Evolutionary conservation across 2,888 invertebrate genomes (phyloP), one percentile per base, ranked within the genome.

Genomic region (Anodontia alba): DNA sequence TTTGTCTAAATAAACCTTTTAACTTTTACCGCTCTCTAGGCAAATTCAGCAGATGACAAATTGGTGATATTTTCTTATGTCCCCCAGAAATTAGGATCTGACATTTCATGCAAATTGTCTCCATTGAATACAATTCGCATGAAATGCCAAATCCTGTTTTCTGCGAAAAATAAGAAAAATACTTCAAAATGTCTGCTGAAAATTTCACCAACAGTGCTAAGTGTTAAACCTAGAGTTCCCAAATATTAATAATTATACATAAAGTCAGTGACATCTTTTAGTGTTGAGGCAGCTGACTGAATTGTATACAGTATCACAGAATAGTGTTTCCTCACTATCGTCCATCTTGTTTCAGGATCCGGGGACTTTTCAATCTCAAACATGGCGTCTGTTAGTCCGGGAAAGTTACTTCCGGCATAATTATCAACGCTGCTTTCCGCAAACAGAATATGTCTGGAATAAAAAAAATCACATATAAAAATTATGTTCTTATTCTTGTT

Each of bases 381-480:
- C 69, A 93, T 76, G 7, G 91, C 88, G 78, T 94, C 94, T 0
- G 88, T 86, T 23, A 94, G 79, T 1, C 93, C 93, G 1, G 94
- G 93, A 73, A 93, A 93, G 70, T 90, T 92, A 42, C 91, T 87
- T 10, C 93, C 92, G 15, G 91, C 86, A 81, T 94, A 94, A 8
- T 88, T 82, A 36, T 89, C 87, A 7, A 90, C 87, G 31, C 76
- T 77, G 72, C 92, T 93, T 42, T 93, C 92, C 0, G 95, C 94
- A 78, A 93, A 94, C 29, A 89, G 29, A 26, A 89, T 75, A 43
- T 89, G 89, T 51, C 89, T 89, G 69, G 38, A 69, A 26, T 23
- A 70, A 43, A 49, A 38, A n/a, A 46, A 49, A n/a, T 33, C 33
- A 7, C 20, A 15, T 33, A 10, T 33, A 12, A 17, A n/a, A n/a